These are phyloP conservation scores for Monopis laevigella DNA, from an alignment of 2,888 invertebrate genomes.

Conservation along the genomic window DNA sequence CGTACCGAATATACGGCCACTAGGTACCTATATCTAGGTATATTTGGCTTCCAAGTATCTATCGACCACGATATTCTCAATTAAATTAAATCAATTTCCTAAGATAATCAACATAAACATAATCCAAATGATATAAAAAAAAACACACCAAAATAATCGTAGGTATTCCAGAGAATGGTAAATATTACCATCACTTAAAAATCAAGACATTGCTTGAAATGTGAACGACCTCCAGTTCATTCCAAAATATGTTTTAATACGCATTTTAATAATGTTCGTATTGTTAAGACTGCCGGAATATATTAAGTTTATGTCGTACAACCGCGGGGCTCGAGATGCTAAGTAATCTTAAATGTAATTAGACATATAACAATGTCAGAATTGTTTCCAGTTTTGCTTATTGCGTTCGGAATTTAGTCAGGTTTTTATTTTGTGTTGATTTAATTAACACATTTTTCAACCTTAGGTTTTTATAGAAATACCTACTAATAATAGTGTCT, in stretches of 20 bases:
- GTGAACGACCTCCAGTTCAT: constrained; percentile 52
- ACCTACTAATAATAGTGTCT: too few species aligned
- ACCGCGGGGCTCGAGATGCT: constrained; percentile 16
- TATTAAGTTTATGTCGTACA: constrained; percentile 37
- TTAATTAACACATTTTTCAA: background rate
- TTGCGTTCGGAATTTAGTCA: constrained; percentile 5
- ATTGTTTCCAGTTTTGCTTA: constrained; percentile 11
- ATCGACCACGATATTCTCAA: too few species aligned
- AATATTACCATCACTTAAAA: background rate
- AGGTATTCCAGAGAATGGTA: background rate
- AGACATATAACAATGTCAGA: constrained; percentile 15
- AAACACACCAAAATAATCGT: too few species aligned
- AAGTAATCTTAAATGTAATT: constrained; percentile 15
- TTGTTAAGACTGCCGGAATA: constrained; percentile 50
- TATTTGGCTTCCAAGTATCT: too few species aligned
- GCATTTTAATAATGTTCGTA: constrained; percentile 57
- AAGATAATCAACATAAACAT: too few species aligned
- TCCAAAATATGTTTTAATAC: constrained; percentile 54
- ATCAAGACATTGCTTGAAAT: too few species aligned
- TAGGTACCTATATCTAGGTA: too few species aligned
- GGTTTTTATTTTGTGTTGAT: background rate
- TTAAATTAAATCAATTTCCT: too few species aligned
- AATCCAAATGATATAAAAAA: too few species aligned
- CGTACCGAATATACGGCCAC: too few species aligned
- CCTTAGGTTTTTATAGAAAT: too few species aligned